Conservation (phyloP, 35 echinoderm and acorn worm species). For the Ophioderma brevispina region DNA sequence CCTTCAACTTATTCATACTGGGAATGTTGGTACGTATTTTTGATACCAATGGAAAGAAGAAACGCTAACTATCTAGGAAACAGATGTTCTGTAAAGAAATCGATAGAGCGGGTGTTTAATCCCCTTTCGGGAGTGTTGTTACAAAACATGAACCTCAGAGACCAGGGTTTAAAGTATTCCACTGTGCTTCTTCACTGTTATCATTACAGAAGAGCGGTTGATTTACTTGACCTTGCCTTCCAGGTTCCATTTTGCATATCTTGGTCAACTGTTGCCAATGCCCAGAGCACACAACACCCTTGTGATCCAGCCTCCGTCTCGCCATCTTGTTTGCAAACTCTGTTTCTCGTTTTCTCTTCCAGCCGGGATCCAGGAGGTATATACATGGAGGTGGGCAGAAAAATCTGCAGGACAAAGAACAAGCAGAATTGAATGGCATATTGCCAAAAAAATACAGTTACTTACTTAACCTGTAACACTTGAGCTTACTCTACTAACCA, state of each 20-base stretch:
- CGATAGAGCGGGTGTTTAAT: too few species aligned
- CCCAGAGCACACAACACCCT: conserved; percentile 98
- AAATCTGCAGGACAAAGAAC: conserved; percentile 60
- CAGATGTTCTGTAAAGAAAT: too few species aligned
- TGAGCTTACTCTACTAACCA: background rate
- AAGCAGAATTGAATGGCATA: background rate
- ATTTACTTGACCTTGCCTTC: conserved; percentile 99
- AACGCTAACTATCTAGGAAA: too few species aligned
- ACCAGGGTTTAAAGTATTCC: too few species aligned
- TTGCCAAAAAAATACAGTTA: background rate
- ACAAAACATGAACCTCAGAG: too few species aligned
- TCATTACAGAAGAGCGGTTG: too few species aligned
- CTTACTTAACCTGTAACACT: background rate
- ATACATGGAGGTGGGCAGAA: conserved; percentile 98
- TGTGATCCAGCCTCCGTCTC: conserved; percentile 90
- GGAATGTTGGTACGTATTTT: too few species aligned
- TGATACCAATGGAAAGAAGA: too few species aligned
- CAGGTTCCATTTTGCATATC: conserved; percentile 95
- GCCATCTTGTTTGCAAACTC: conserved; percentile 72
- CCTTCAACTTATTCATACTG: too few species aligned
- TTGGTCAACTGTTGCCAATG: conserved; percentile 97
- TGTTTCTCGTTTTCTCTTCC: conserved; percentile 96
- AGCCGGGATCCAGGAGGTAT: conserved; percentile 94
- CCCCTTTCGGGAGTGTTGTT: too few species aligned
- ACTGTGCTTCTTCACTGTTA: too few species aligned